Evolutionary conservation across 2,113 vertebrate species (phyloP), one percentile per base, ranked within the genome.

Genomic region (Cottus gobio): DNA sequence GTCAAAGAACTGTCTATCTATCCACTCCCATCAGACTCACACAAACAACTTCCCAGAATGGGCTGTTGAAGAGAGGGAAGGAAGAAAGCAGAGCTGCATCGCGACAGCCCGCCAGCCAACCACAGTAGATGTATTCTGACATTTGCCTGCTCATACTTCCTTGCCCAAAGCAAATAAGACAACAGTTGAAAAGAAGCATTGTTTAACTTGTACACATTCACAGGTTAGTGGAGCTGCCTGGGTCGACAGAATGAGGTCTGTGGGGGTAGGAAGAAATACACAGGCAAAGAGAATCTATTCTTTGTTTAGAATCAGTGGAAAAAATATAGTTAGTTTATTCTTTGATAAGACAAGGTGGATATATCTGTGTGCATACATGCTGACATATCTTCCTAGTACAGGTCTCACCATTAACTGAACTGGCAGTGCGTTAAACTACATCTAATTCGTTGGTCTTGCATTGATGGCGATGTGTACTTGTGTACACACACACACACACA

Each of bases 171-270:
- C 86, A 88, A 88, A 86, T 85, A 82, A 81, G 65, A 80, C 78
- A 79, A 76, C 71, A 86, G 83, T n/a, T 78, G 76, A 84, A 84
- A 16, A 58, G 79, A 62, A 39, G 63, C 50, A 50, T 80, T 81
- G 83, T 89, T 89, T 80, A 84, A 88, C 75, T 84, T 73, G 58
- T 56, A 65, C 76, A 77, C 72, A 68, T 63, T 77, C 64, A 50
- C 73, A 80, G 80, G 88, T 86, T 84, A 77, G 75, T 5, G 34
- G 31, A 83, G 69, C 52, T 68, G 65, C 72, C 56, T 62, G 83
- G 83, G 84, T 69, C 75, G 77, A 91, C 87, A 89, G 87, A 88
- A 86, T 84, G 80, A 83, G 88, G 87, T 84, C 88, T 83, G 71
- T 50, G 37, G 60, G 75, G 39, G 77, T 79, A 79, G 87, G 73